phyloP scores from a whole-genome alignment of 2,113 vertebrate genomes.

The Penelope pileata region DNA sequence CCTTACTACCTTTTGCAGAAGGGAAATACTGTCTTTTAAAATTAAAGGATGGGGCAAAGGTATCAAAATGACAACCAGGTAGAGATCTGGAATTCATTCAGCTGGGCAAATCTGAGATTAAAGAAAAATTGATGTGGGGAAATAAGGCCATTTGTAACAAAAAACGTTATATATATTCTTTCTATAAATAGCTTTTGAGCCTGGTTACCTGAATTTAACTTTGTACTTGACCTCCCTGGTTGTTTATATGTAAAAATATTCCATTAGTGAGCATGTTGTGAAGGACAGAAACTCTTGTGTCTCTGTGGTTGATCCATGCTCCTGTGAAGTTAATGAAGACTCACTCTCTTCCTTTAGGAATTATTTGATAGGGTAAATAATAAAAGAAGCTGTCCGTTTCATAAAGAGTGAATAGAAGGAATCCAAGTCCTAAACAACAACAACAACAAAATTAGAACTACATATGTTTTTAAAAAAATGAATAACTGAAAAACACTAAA shows the following conservation, averaged over 20 bases:
- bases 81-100: background rate
- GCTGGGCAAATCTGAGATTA: background rate
- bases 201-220: background rate
- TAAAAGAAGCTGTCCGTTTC: background rate
- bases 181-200: background rate
- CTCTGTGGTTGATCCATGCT: background rate
- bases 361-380: background rate
- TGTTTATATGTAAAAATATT: background rate
- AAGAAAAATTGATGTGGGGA: background rate
- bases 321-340: background rate
- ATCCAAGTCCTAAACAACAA: background rate
- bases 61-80: too few species aligned
- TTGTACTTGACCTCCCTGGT: background rate
- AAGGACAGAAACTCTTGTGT: background rate
- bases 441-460: background rate
- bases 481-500: background rate
- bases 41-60: background rate
- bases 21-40: background rate
- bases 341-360: background rate
- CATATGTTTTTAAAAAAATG: background rate
- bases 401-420: background rate
- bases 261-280: background rate
- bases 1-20: background rate
- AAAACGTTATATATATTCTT: background rate
- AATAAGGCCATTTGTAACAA: background rate